phyloP scores from a whole-genome alignment of 2,113 vertebrate species.

The Corythaeola cristata region DNA sequence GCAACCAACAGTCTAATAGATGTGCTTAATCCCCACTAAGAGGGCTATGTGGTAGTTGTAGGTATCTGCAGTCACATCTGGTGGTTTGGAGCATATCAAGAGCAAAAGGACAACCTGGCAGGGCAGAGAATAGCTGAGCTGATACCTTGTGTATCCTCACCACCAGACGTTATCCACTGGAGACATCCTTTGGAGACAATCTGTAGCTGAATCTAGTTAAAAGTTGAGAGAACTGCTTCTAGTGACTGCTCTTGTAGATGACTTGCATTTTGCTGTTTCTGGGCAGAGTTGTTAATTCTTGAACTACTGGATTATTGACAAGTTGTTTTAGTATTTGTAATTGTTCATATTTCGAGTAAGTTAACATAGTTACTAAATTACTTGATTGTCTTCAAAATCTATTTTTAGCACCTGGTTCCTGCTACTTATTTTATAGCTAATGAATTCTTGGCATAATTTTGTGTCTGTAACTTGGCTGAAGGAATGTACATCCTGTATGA shows the following conservation, averaged over 20 bases:
- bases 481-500: not conserved
- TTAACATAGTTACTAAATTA: not conserved
- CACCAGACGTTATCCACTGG: not conserved
- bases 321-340: not conserved
- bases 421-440: slow-evolving; percentile 17
- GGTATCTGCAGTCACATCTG: not conserved
- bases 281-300: not conserved
- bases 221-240: not conserved
- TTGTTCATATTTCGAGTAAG: not conserved
- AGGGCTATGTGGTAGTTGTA: not conserved
- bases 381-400: slow-evolving; percentile 30
- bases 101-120: not conserved
- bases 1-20: not conserved
- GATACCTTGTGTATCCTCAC: not conserved
- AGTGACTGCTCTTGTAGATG: not conserved
- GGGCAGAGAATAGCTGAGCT: not conserved
- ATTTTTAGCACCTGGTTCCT: slow-evolving; percentile 1
- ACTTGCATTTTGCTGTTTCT: not conserved
- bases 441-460: slow-evolving; percentile 25
- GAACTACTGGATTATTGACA: slow-evolving; percentile 12
- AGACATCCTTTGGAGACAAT: not conserved
- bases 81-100: not conserved
- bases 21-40: not conserved
- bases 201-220: not conserved
- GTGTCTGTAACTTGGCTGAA: not conserved